These are phyloP conservation scores for Pyrrhia umbra DNA, from an alignment of 2,888 invertebrate species.

Conservation along the genomic window DNA sequence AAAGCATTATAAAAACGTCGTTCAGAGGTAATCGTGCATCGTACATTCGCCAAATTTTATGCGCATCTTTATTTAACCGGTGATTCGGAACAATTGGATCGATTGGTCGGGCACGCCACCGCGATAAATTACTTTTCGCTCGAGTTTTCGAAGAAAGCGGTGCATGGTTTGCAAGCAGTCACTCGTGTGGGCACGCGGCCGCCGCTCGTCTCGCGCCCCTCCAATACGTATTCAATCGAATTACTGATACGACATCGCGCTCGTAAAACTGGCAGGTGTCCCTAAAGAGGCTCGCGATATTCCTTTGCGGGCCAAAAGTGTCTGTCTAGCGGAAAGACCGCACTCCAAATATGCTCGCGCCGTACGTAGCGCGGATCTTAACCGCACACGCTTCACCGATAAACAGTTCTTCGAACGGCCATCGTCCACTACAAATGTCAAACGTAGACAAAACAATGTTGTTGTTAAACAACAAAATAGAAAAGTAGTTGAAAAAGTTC, in stretches of 20 bases:
- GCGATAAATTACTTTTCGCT: constrained; percentile 88
- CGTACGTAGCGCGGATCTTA: constrained; percentile 79
- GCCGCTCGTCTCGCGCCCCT: constrained; percentile 71
- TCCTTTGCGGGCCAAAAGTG: constrained; percentile 83
- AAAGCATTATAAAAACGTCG: constrained; percentile 72
- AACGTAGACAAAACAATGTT: constrained; percentile 68
- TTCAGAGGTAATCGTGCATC: constrained; percentile 73
- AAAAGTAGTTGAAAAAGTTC: constrained; percentile 79
- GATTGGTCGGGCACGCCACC: constrained; percentile 85
- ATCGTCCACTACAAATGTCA: constrained; percentile 62
- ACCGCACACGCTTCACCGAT: constrained; percentile 70
- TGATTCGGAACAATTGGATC: constrained; percentile 77
- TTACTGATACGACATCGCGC: constrained; percentile 30
- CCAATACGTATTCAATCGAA: constrained; percentile 41
- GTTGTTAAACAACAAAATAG: constrained; percentile 79
- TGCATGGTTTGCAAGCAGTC: constrained; percentile 80
- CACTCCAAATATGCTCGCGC: constrained; percentile 79
- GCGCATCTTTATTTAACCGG: constrained; percentile 84
- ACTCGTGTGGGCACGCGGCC: constrained; percentile 71
- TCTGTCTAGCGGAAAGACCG: constrained; percentile 80
- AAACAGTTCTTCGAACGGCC: constrained; percentile 73
- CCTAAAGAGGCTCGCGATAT: constrained; percentile 69
- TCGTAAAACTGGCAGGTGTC: constrained; percentile 72
- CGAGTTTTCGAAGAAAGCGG: constrained; percentile 75
- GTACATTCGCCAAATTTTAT: constrained; percentile 82